Evolutionary conservation across 2,888 invertebrate species (phyloP).

Genomic region (Cantharis rufa): DNA sequence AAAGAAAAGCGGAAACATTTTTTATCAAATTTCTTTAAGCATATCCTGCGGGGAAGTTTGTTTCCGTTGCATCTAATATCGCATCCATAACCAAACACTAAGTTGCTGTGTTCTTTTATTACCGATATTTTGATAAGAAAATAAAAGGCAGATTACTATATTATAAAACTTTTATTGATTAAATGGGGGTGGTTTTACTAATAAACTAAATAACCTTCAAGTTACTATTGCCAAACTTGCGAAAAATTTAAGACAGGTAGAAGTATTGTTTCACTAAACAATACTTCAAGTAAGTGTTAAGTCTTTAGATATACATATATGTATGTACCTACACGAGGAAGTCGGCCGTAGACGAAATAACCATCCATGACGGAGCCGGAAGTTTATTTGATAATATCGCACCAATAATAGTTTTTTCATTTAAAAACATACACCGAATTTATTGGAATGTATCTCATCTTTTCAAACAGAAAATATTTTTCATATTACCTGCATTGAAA

Average conservation of each 20-base stretch:
- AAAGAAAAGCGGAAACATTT: slow-evolving; percentile 21
- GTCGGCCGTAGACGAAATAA: slow-evolving; percentile 37
- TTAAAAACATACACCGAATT: neutral
- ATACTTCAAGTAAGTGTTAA: slow-evolving; percentile 17
- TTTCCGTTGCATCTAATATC: slow-evolving; percentile 12
- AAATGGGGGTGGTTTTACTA: neutral
- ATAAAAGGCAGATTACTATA: no score
- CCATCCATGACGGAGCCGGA: slow-evolving; percentile 36
- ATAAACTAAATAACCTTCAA: no score
- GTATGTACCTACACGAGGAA: slow-evolving; percentile 25
- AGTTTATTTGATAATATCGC: slow-evolving; percentile 38
- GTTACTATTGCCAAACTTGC: no score
- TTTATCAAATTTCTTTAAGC: slow-evolving; percentile 16
- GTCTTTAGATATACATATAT: slow-evolving; percentile 32
- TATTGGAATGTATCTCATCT: neutral
- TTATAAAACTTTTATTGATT: no score
- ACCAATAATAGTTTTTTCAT: slow-evolving; percentile 29
- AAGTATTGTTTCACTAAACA: slow-evolving; percentile 24
- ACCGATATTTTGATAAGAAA: no score
- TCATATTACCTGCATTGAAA: no score
- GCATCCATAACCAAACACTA: neutral
- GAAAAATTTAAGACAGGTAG: no score
- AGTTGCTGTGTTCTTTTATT: neutral
- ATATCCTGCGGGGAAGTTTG: slow-evolving; percentile 20
- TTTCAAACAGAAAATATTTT: no score